Evolutionary conservation across 2,113 vertebrate genomes (phyloP).

Genomic region (Prunella himalayana): DNA sequence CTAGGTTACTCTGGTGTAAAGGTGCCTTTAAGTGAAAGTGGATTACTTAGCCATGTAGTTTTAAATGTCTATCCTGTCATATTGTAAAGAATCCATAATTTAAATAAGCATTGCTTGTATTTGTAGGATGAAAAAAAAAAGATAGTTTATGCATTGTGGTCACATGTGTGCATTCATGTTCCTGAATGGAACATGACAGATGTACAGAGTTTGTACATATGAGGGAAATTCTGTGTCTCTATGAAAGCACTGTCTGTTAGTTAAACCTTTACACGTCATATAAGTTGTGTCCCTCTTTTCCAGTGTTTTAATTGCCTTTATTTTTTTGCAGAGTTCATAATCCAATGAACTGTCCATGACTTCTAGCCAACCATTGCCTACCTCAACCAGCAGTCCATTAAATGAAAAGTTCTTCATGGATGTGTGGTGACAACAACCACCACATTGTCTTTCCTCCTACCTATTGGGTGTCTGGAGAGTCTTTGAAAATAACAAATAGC

Average conservation of each 20-base stretch:
- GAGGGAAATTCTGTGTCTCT: not conserved
- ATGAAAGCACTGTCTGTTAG: not conserved
- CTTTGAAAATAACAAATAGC: not conserved
- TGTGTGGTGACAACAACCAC: rapidly evolving
- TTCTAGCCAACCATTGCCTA: not conserved
- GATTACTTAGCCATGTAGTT: not conserved
- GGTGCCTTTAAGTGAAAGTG: not conserved
- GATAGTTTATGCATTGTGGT: not conserved
- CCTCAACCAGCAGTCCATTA: not conserved
- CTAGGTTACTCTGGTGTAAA: not conserved
- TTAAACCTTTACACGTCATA: not conserved
- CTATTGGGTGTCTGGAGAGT: not conserved
- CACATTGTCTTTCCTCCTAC: not conserved
- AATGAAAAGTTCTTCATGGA: not conserved
- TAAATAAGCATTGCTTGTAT: not conserved
- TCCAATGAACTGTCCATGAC: not conserved
- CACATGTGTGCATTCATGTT: not conserved
- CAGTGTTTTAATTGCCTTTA: not conserved
- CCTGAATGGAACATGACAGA: not conserved
- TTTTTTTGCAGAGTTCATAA: not conserved
- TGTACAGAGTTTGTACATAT: not conserved
- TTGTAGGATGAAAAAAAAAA: not conserved
- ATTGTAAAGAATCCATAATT: not conserved
- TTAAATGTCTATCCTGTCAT: not conserved
- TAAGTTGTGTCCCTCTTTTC: not conserved